Evolutionary conservation across 2,113 vertebrate species (phyloP), one percentile per base, ranked within the genome.

Genomic region (Pogonocichla stellata): DNA sequence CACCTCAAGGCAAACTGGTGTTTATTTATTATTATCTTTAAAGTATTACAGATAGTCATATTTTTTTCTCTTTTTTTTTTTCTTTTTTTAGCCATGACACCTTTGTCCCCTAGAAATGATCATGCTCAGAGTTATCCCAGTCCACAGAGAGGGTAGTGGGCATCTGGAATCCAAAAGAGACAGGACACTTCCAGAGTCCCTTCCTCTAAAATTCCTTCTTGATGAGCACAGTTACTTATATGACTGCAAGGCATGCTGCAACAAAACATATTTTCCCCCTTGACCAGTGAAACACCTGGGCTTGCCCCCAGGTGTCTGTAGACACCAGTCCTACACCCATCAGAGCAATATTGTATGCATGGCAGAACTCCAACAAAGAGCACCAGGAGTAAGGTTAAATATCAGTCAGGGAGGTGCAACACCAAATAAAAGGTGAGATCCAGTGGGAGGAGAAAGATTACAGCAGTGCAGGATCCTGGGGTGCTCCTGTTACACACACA

Each of bases 401-500:
- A 85, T 74, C 69, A 88, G 53, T 38, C 69, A 83, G 65, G 67
- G 72, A 88, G 88, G 36, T 65, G 82, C 53, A 83, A 92, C 88
- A 80, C 92, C 64, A 86, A 95, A 93, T 90, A 90, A 94, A 94
- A 96, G 90, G 90, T 88, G 92, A 89, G 85, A 92, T 86, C 82
- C 86, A 90, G 57, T 15, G 86, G 69, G 90, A 96, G 57, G 87
- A 86, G 82, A 88, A 81, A 88, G 82, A 88, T 88, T 92, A 92
- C n/a, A 88, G 65, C 60, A 79, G 29, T 38, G 56, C 53, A 94
- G 80, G 80, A 86, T 94, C 86, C 92, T 93, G 90, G 90, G 88
- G 86, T 77, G 70, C 88, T 93, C 75, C 82, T 92, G 65, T 94
- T 95, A 94, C 86, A 94, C 77, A 57, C 2, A 5, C 60, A 95